phyloP scores from a whole-genome alignment of 2,113 vertebrate species.

The Regulus satrapa region DNA sequence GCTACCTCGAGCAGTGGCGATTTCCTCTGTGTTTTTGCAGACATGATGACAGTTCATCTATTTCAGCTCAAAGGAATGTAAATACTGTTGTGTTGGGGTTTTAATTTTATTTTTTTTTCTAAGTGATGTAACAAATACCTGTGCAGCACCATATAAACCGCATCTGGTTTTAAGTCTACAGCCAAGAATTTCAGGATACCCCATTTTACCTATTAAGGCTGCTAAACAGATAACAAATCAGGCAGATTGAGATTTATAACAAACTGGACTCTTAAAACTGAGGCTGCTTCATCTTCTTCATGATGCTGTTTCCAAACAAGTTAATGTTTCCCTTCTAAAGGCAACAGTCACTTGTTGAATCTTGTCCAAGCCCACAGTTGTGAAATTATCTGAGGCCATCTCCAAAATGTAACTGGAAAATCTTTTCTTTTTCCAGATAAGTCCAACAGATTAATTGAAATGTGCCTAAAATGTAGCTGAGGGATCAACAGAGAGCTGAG shows the following conservation, averaged over 20 bases:
- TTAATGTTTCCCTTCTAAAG: slow-evolving; percentile 14
- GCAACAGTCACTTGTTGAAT: background rate
- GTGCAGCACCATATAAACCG: background rate
- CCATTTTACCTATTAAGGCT: background rate
- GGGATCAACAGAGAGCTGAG: background rate
- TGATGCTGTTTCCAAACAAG: background rate
- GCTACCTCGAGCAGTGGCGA: background rate
- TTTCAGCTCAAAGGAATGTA: slow-evolving; percentile 16
- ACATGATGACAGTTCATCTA: background rate
- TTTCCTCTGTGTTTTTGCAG: slow-evolving; percentile 33
- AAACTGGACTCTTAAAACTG: background rate
- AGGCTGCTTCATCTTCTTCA: background rate
- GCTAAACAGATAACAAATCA: background rate
- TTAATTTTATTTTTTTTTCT: background rate
- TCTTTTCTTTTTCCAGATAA: background rate
- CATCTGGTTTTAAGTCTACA: background rate
- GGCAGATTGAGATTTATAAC: background rate
- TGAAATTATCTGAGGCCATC: background rate
- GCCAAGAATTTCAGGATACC: background rate
- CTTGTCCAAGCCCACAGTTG: background rate
- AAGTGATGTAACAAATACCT: background rate
- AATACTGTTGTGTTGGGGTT: background rate
- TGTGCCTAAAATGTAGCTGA: slow-evolving; percentile 3
- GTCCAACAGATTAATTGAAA: background rate
- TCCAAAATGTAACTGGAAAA: background rate